Base-by-base conservation (phyloP, 2,797 vertebrate genomes). In the Tragelaphus oryx region DNA sequence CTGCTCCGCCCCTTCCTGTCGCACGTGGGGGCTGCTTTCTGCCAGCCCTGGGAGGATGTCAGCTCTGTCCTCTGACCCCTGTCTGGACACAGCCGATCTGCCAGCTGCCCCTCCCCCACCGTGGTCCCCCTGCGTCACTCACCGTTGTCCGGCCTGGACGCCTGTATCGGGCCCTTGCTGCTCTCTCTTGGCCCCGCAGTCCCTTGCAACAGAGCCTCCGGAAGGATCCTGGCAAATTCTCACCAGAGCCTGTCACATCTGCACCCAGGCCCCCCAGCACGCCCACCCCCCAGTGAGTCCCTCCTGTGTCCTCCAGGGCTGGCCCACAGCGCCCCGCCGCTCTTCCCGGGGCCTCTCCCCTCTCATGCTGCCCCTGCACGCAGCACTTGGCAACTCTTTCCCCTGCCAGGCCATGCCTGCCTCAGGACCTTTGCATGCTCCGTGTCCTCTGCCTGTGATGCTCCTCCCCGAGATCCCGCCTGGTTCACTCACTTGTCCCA, bases 21-120 rank as follows among this genome's bases (percentile, higher is more conserved):
- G 0, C 0, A 0, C 5, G 12, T 0, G 0, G 46, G 4, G n/a
- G 12, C 18, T 48, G 8, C 8, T 0, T 7, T 20, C 44, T 50
- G 8, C 24, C 33, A 10, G 37, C 59, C 33, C 1, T 1, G 14
- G 5, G 50, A 28, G 9, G 4, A 14, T 0, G 7, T 55, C 1
- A 7, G 22, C 62, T 5, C 20, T 9, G 33, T 3, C 33, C 22
- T 24, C 68, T 20, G 14, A 17, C 48, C 48, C 1, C 0, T 0
- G 6, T 87, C 79, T 11, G 7, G 50, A 41, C 18, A 12, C 2
- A 4, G 71, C 8, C 0, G 1, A 20, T 44, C 50, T 1, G 5
- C 26, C 3, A 16, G 60, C 83, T 48, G 4, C 1, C 22, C 1
- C 1, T 4, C 9, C 22, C 6, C 2, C 46, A 11, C n/a, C 3